These are phyloP conservation scores for Psilopogon haemacephalus DNA, from an alignment of 2,113 vertebrate genomes.

Conservation along the genomic window DNA sequence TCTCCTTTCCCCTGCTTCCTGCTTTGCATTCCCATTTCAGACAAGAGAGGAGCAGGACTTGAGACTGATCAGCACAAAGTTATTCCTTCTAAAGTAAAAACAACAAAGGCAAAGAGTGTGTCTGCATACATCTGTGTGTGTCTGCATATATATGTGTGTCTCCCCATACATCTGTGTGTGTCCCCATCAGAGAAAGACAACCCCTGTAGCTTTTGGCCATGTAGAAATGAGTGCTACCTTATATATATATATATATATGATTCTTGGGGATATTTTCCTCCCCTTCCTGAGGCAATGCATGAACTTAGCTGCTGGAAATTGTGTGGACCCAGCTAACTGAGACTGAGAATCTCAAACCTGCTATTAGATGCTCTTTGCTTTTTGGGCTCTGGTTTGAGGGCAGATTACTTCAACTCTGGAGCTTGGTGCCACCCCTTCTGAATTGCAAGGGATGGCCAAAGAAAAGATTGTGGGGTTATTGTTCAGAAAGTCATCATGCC, in stretches of 20 bases:
- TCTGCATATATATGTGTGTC: background rate
- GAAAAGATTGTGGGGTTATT: conserved; percentile 50
- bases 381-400: conserved; percentile 20
- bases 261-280: background rate
- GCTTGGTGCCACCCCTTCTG: background rate
- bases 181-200: background rate
- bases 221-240: background rate
- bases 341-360: conserved; percentile 39
- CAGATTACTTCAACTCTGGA: background rate
- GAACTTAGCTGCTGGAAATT: conserved; percentile 10
- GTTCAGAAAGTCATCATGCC: conserved; percentile 3
- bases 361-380: conserved; percentile 55
- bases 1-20: background rate
- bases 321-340: conserved; percentile 2
- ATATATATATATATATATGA: background rate
- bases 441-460: conserved; percentile 4
- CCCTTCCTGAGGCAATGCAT: background rate
- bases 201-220: background rate
- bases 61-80: accelerated
- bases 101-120: background rate
- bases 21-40: background rate
- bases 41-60: background rate
- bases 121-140: background rate
- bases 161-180: background rate
- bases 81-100: background rate